phyloP scores from a whole-genome alignment of 2,113 vertebrate genomes.

The Rhea americana region DNA sequence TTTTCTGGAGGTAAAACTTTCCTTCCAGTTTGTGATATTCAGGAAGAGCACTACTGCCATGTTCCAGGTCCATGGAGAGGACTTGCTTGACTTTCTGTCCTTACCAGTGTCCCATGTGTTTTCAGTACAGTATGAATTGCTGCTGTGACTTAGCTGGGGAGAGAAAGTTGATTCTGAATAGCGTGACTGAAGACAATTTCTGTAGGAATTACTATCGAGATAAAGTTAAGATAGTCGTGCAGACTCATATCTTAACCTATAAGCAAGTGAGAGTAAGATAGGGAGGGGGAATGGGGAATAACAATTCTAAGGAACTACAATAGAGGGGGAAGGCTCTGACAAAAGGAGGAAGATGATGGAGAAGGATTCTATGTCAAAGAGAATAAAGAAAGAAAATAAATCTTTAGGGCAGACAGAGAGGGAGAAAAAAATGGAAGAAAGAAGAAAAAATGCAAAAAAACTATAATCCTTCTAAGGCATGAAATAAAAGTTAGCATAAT shows the following conservation, averaged over 20 bases:
- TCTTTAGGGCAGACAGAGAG: not conserved
- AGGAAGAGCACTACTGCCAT: not conserved
- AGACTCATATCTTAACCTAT: not conserved
- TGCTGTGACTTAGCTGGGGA: rapidly evolving
- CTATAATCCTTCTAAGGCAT: not conserved
- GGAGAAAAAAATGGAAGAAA: not conserved
- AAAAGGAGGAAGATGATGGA: not conserved
- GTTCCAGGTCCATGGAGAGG: not conserved
- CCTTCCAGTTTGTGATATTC: not conserved
- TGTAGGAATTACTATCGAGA: not conserved
- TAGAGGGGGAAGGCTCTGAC: not conserved
- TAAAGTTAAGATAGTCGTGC: not conserved
- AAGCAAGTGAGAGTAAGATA: not conserved
- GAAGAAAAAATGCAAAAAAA: not conserved
- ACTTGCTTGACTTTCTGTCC: not conserved
- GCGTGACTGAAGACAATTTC: not conserved
- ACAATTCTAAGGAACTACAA: not conserved
- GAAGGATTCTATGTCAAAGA: not conserved
- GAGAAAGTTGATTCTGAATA: not conserved
- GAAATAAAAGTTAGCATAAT: not conserved
- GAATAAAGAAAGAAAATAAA: not conserved
- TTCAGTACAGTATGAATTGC: not conserved
- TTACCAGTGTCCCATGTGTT: rapidly evolving
- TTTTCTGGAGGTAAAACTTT: not conserved
- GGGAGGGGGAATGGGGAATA: not conserved